Conservation (phyloP, 2,888 invertebrate species). For the Diarsia rubi region DNA sequence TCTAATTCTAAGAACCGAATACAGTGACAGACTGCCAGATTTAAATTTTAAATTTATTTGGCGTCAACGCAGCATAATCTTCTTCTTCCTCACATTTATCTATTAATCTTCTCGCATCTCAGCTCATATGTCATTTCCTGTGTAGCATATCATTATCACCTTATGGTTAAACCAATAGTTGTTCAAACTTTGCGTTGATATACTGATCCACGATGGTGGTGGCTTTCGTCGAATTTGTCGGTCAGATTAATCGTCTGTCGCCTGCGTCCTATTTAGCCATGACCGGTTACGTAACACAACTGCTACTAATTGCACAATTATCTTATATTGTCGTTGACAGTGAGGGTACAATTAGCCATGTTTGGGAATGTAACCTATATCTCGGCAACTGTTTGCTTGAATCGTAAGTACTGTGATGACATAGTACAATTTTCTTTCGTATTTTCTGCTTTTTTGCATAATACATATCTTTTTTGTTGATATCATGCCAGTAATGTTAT, state of each 20-base stretch:
- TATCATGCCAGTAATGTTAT: conserved; percentile 35
- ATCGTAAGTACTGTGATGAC: conserved; percentile 36
- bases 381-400: conserved; percentile 46
- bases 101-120: background rate
- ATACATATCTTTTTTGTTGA: conserved; percentile 32
- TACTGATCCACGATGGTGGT: too few species aligned
- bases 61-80: background rate
- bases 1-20: background rate
- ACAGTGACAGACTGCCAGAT: background rate
- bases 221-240: background rate
- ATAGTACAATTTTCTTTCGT: conserved; percentile 23
- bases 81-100: background rate
- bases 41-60: background rate
- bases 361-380: conserved; percentile 61
- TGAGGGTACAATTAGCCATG: conserved; percentile 70
- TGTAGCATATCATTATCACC: background rate
- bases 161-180: background rate
- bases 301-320: conserved; percentile 74
- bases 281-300: conserved; percentile 67
- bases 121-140: background rate
- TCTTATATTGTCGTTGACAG: conserved; percentile 72
- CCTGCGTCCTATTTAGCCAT: conserved; percentile 33
- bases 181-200: background rate
- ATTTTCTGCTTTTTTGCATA: conserved; percentile 17
- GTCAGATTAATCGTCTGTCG: conserved; percentile 14